A percentile compares a stretch with the other conserved stretches of the same genome.
phyloP scores from a whole-genome alignment of 2,113 vertebrate genomes.

The Solenodon paradoxus region DNA sequence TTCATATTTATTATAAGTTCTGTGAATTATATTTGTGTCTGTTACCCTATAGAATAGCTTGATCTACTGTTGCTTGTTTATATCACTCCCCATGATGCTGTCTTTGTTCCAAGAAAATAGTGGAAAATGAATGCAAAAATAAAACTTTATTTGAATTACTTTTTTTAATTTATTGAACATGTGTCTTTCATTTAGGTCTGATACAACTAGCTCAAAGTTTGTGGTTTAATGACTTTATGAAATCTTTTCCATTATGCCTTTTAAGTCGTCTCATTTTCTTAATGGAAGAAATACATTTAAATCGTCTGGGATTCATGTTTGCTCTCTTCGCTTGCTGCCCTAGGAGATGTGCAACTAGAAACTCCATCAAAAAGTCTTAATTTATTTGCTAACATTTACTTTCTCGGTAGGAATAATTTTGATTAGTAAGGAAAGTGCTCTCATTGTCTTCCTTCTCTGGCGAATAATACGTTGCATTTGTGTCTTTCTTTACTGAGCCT shows the following conservation, averaged over 20 bases:
- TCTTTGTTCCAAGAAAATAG: neutral
- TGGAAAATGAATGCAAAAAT: neutral
- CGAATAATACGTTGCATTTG: conserved; percentile 41
- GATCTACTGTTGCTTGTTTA: neutral
- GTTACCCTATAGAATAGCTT: neutral
- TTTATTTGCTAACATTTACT: conserved; percentile 53
- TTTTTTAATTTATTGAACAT: neutral
- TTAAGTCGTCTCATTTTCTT: conserved; percentile 54
- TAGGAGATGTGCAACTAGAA: conserved; percentile 39
- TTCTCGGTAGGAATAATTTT: conserved; percentile 54
- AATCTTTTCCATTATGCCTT: conserved; percentile 27
- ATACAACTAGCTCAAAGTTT: conserved; percentile 23
- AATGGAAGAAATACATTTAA: conserved; percentile 55
- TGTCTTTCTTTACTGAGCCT: conserved; percentile 54
- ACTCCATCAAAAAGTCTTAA: conserved; percentile 64
- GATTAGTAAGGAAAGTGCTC: conserved; percentile 37
- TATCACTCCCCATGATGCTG: neutral
- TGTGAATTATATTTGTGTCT: neutral
- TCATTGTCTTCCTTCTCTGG: conserved; percentile 55
- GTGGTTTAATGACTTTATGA: conserved; percentile 42
- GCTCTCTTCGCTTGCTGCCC: neutral
- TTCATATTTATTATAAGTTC: neutral
- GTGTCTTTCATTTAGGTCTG: conserved; percentile 25
- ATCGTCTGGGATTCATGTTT: conserved; percentile 35
- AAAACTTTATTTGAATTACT: neutral